phyloP scores from a whole-genome alignment of 2,797 vertebrate species.

The Phalanger gymnotis region DNA sequence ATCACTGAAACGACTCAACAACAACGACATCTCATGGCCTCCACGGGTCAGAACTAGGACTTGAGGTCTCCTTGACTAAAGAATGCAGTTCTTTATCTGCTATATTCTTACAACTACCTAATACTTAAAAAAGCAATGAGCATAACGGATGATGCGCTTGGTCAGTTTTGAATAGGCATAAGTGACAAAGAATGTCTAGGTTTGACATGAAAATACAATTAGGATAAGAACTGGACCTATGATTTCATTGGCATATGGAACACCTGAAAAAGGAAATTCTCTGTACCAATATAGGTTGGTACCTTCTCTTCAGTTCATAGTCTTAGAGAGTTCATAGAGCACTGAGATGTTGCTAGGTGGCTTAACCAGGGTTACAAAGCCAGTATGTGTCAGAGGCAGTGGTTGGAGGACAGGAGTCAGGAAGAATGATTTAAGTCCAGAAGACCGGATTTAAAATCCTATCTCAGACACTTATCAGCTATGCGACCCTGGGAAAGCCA shows the following conservation, averaged over 20 bases:
- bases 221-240: neutral
- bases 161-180: constrained; percentile 24
- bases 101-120: neutral
- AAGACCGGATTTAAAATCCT: neutral
- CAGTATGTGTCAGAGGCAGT: neutral
- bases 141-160: neutral
- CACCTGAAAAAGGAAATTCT: neutral
- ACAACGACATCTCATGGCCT: neutral
- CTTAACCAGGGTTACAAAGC: neutral
- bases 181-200: constrained; percentile 16
- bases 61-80: neutral
- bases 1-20: neutral
- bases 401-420: neutral
- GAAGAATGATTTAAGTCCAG: neutral
- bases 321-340: neutral
- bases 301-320: neutral
- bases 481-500: neutral
- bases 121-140: neutral
- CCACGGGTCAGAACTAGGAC: neutral
- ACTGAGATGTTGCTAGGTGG: neutral
- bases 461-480: neutral
- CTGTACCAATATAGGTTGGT: neutral
- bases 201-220: constrained; percentile 17
- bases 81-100: neutral
- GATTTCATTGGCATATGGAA: neutral